Percentiles rank a stretch among this genome's conserved stretches.
Conservation (phyloP, 2,797 vertebrate species). For the Antennarius maculatus region DNA sequence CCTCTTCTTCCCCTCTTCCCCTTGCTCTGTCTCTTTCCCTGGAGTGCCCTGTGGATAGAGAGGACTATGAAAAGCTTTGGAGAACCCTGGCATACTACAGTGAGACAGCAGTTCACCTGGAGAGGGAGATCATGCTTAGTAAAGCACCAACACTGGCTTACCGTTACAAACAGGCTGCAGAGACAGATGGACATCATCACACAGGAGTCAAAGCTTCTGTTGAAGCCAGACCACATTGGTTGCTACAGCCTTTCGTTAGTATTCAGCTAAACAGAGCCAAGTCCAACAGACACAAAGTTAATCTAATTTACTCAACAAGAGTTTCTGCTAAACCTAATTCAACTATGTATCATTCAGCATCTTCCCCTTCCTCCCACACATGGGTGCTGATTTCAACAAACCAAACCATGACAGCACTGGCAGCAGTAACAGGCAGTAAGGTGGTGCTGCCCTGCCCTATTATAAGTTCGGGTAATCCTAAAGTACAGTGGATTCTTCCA, state of each 20-base stretch:
- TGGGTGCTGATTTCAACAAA: constrained; percentile 90
- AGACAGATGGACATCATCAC: constrained; percentile 88
- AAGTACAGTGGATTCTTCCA: constrained; percentile 87
- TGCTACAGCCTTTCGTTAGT: constrained; percentile 86
- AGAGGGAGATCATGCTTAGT: constrained; percentile 83
- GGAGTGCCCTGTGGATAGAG: constrained; percentile 85
- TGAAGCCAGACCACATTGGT: constrained; percentile 84
- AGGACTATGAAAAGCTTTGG: constrained; percentile 90
- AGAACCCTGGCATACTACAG: constrained; percentile 95
- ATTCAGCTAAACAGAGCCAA: constrained; percentile 87
- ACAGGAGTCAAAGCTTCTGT: constrained; percentile 89
- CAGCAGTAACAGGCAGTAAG: constrained; percentile 74
- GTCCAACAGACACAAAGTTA: constrained; percentile 83
- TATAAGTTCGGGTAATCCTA: constrained; percentile 82
- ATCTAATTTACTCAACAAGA: constrained; percentile 83
- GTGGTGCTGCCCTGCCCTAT: constrained; percentile 84
- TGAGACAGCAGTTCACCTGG: constrained; percentile 87
- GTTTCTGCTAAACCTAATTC: constrained; percentile 74
- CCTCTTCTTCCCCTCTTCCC: constrained; percentile 63
- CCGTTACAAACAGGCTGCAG: constrained; percentile 85
- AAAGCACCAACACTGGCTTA: constrained; percentile 81
- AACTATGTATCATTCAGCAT: constrained; percentile 26
- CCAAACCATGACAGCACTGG: constrained; percentile 64
- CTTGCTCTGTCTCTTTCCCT: constrained; percentile 84
- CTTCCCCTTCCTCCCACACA: constrained; percentile 57